phyloP scores from a whole-genome alignment of 2,113 vertebrate genomes.

The Candoia aspera region DNA sequence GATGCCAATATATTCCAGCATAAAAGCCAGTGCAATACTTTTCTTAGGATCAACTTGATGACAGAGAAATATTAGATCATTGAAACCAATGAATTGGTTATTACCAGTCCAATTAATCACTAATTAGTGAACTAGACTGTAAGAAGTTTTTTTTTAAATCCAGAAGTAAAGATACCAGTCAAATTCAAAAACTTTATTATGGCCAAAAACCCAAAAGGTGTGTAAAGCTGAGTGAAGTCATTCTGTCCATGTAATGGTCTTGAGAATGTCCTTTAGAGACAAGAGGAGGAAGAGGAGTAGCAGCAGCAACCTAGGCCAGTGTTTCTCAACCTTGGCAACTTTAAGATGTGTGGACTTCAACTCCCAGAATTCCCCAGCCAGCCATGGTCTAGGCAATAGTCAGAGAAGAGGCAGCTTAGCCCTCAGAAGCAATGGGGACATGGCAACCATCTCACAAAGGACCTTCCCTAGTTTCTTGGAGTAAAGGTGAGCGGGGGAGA shows the following conservation, averaged over 20 bases:
- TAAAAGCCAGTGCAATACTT: background rate
- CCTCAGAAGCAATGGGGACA: background rate
- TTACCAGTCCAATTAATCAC: too few species aligned
- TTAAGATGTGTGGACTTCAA: too few species aligned
- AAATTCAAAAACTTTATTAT: background rate
- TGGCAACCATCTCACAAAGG: background rate
- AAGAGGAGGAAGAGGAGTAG: background rate
- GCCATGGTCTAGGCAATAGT: background rate
- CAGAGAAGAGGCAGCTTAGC: background rate
- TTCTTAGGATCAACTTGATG: background rate
- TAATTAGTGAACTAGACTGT: background rate
- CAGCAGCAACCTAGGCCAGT: background rate
- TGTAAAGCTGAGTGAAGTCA: background rate
- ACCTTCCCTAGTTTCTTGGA: background rate
- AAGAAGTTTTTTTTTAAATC: background rate
- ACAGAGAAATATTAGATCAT: background rate
- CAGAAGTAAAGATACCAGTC: background rate
- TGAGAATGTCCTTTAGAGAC: background rate
- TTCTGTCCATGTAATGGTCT: background rate
- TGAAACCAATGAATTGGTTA: background rate
- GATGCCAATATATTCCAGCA: background rate
- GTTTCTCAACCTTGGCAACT: too few species aligned
- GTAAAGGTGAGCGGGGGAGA: background rate
- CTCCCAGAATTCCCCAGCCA: too few species aligned
- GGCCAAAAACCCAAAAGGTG: background rate